Percentiles rank a stretch among this genome's conserved stretches.
Evolutionary conservation across 2,797 vertebrate genomes (phyloP).

Genomic region (Benthosema pterotum): DNA sequence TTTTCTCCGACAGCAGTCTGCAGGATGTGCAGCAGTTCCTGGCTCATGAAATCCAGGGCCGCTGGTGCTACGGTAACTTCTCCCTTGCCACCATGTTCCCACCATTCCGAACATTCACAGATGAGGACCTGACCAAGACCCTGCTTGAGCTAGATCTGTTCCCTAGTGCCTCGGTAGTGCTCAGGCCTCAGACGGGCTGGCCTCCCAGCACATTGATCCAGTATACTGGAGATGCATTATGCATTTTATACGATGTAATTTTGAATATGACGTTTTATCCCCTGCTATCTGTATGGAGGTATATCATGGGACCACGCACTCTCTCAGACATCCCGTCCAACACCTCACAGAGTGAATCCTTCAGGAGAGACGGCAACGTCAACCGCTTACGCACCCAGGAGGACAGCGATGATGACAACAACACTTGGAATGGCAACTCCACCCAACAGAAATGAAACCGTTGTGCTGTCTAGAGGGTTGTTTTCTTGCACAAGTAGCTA

Average conservation of each 20-base stretch:
- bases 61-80: conserved; percentile 86
- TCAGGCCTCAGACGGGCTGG: conserved; percentile 88
- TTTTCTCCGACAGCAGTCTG: conserved; percentile 87
- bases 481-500: no score
- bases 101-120: conserved; percentile 91
- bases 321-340: conserved; percentile 69
- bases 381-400: conserved; percentile 93
- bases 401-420: conserved; percentile 96
- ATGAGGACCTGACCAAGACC: conserved; percentile 89
- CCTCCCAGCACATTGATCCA: conserved; percentile 82
- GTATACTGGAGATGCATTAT: conserved; percentile 82
- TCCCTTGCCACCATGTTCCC: conserved; percentile 96
- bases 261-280: conserved; percentile 74
- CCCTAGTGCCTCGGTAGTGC: conserved; percentile 92
- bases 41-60: conserved; percentile 89
- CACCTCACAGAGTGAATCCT: conserved; percentile 80
- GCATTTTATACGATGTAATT: no score
- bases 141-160: conserved; percentile 90
- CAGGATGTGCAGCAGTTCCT: conserved; percentile 90
- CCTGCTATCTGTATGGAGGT: conserved; percentile 91
- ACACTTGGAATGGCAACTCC: conserved; percentile 99
- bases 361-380: conserved; percentile 96
- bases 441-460: conserved; percentile 85
- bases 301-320: conserved; percentile 87
- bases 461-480: no score